Evolutionary conservation across 2,888 invertebrate genomes (phyloP).

Genomic region (Agrotis clavis): DNA sequence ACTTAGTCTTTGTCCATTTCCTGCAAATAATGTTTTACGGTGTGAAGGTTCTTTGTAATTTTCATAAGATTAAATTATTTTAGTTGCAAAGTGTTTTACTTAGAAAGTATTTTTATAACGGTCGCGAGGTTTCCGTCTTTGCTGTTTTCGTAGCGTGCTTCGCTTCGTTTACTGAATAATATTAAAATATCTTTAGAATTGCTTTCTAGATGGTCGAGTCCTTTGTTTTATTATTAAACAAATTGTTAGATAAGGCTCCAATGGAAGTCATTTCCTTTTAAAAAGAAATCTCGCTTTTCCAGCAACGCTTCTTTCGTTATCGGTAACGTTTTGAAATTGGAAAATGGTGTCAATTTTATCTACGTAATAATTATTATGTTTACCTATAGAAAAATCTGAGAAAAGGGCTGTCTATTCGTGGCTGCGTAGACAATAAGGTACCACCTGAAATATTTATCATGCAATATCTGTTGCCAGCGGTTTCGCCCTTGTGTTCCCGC

Average conservation of each 20-base stretch:
- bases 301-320: neutral
- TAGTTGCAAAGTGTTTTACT: constrained; percentile 39
- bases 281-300: neutral
- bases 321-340: neutral
- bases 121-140: constrained; percentile 19
- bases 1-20: constrained; percentile 16
- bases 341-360: neutral
- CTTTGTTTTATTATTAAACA: constrained; percentile 8
- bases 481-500: too few species aligned
- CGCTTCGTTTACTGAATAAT: constrained; percentile 25
- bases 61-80: constrained; percentile 50
- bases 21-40: constrained; percentile 43
- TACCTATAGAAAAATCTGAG: neutral
- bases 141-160: constrained; percentile 16
- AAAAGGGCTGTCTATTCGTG: neutral
- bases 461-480: too few species aligned
- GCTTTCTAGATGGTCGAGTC: neutral
- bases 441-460: neutral
- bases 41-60: constrained; percentile 38
- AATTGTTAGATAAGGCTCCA: neutral
- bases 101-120: constrained; percentile 27
- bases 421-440: neutral
- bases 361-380: neutral
- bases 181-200: constrained; percentile 38
- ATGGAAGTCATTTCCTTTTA: neutral